Conservation (phyloP, 2,797 vertebrate genomes). For the Halcyon leucocephala region DNA sequence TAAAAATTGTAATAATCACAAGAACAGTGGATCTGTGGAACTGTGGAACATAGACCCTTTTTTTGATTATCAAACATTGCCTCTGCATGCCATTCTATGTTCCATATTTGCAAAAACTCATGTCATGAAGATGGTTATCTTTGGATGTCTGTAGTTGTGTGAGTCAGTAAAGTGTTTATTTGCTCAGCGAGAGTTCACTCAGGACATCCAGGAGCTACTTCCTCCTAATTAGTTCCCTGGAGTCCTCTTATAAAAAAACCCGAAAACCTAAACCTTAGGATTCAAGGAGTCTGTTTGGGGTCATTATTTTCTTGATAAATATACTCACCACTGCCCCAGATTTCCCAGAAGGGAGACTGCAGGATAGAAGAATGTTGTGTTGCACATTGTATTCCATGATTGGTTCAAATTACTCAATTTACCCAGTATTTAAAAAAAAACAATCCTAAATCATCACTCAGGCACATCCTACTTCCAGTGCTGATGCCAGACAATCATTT, state of each 20-base stretch:
- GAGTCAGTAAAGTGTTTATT: conserved; percentile 69
- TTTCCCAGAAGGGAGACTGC: conserved; percentile 61
- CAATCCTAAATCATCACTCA: conserved; percentile 57
- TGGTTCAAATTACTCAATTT: conserved; percentile 70
- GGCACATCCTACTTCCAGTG: conserved; percentile 32
- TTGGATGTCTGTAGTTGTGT: conserved; percentile 10
- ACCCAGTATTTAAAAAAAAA: conserved; percentile 55
- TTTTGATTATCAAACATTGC: neutral
- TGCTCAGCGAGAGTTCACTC: conserved; percentile 57
- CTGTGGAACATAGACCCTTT: neutral
- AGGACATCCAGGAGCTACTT: conserved; percentile 69
- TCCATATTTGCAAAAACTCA: neutral
- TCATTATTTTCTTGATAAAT: conserved; percentile 77
- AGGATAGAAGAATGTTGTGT: conserved; percentile 48
- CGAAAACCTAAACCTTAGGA: neutral
- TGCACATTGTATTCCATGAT: conserved; percentile 62
- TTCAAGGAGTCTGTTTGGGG: conserved; percentile 67
- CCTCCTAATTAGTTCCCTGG: conserved; percentile 79
- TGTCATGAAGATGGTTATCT: neutral
- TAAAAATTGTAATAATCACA: neutral
- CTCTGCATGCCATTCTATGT: neutral
- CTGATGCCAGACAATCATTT: conserved; percentile 70
- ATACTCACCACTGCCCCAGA: conserved; percentile 15
- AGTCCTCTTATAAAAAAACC: conserved; percentile 54
- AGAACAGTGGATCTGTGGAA: neutral